Evolutionary conservation across 2,113 vertebrate species (phyloP).

Genomic region (Peromyscus leucopus): DNA sequence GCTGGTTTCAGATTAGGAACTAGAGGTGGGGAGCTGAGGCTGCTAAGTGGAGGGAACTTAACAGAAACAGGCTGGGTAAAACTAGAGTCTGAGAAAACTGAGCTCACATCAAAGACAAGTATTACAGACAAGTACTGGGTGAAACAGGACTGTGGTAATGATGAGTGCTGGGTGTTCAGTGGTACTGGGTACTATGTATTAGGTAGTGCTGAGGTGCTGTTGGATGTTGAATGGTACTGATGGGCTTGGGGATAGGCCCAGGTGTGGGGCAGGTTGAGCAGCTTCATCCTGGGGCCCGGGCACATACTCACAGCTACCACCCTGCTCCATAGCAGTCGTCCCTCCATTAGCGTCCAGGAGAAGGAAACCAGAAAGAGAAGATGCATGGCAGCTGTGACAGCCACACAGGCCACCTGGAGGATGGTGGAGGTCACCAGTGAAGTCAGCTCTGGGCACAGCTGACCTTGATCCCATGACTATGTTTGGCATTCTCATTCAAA

Average conservation of each 20-base stretch:
- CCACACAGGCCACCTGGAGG: constrained; percentile 89
- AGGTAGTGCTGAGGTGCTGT: neutral
- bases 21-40: neutral
- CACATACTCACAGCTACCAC: constrained; percentile 94
- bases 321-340: constrained; percentile 95
- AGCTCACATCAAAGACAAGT: neutral
- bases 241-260: accelerated
- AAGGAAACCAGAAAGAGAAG: constrained; percentile 96
- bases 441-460: neutral
- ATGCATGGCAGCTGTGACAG: constrained; percentile 91
- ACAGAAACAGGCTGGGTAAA: neutral
- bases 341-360: constrained; percentile 97
- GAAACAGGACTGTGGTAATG: neutral
- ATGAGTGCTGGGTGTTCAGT: neutral
- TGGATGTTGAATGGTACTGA: neutral
- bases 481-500: neutral
- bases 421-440: neutral
- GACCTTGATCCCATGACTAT: accelerated
- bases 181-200: neutral
- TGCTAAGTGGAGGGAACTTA: neutral
- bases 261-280: accelerated
- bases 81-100: neutral
- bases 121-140: neutral
- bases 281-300: constrained; percentile 91
- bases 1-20: neutral